Evolutionary conservation across 2,113 vertebrate genomes (phyloP).

Genomic region (Gallinago paraguaiae): DNA sequence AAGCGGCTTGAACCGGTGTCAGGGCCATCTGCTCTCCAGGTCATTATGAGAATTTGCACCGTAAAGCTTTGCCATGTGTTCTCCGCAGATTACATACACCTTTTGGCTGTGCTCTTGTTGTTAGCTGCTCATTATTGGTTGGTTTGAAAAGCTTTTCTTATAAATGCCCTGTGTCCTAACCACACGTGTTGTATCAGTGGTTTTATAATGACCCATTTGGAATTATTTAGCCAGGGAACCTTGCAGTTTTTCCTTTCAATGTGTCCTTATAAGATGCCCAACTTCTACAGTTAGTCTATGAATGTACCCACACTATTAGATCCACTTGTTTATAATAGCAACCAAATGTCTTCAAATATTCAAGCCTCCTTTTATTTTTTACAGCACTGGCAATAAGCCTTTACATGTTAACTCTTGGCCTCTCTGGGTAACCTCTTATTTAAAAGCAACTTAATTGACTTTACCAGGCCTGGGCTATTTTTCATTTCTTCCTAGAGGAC

Average conservation of each 20-base stretch:
- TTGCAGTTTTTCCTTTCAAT: constrained; percentile 53
- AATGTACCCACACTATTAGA: constrained; percentile 60
- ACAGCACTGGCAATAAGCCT: constrained; percentile 35
- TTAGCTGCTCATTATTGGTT: constrained; percentile 62
- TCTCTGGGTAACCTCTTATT: constrained; percentile 61
- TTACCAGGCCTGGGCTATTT: constrained; percentile 57
- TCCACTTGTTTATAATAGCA: constrained; percentile 73
- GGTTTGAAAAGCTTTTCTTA: constrained; percentile 39
- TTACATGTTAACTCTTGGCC: constrained; percentile 59
- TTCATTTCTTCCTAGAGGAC: constrained; percentile 58
- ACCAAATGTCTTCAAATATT: constrained; percentile 73
- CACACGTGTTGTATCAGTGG: constrained; percentile 35
- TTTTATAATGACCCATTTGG: constrained; percentile 73
- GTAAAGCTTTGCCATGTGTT: constrained; percentile 62
- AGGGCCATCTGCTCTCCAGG: constrained; percentile 45
- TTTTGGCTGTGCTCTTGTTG: constrained; percentile 51
- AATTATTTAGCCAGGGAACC: constrained; percentile 69
- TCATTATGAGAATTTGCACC: constrained; percentile 20
- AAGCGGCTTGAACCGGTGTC: background rate
- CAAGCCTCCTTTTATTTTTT: constrained; percentile 59
- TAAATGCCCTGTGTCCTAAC: constrained; percentile 11
- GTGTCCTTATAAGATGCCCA: constrained; percentile 60
- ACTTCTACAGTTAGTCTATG: constrained; percentile 56
- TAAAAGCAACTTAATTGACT: constrained; percentile 67
- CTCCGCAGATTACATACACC: constrained; percentile 42